Percentiles rank a stretch among this genome's conserved stretches.
These are phyloP conservation scores for Eupithecia vulgata DNA, from an alignment of 2,888 invertebrate genomes.

Conservation along the genomic window DNA sequence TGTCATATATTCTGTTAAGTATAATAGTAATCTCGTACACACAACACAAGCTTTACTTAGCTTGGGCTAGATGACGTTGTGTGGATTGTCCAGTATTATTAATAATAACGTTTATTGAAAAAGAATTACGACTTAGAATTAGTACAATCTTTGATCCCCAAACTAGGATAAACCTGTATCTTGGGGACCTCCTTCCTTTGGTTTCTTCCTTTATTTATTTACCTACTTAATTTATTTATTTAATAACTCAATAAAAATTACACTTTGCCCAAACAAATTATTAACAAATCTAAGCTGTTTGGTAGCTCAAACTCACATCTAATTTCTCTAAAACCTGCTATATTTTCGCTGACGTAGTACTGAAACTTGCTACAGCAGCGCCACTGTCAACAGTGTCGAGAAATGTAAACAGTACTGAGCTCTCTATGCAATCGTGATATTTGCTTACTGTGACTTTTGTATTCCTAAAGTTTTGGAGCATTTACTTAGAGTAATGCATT, in stretches of 20 bases:
- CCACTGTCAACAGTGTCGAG: slow-evolving; percentile 58
- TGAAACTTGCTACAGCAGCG: slow-evolving; percentile 41
- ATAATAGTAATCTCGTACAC: too few relatives aligned
- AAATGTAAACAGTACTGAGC: slow-evolving; percentile 63
- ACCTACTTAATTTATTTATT: too few relatives aligned
- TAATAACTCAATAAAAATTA: not conserved
- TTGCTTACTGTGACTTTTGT: not conserved
- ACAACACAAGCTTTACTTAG: too few relatives aligned
- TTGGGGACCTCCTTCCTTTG: too few relatives aligned
- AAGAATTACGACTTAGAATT: too few relatives aligned
- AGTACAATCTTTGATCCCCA: too few relatives aligned
- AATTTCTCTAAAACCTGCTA: slow-evolving; percentile 66
- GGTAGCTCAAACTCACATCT: slow-evolving; percentile 49
- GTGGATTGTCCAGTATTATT: too few relatives aligned
- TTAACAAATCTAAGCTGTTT: not conserved
- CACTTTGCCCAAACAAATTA: not conserved
- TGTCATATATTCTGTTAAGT: too few relatives aligned
- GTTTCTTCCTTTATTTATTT: too few relatives aligned
- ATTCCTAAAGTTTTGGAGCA: not conserved
- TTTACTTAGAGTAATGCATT: not conserved
- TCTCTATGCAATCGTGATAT: slow-evolving; percentile 6
- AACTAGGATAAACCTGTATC: too few relatives aligned
- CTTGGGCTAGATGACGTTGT: too few relatives aligned
- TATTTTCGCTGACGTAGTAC: slow-evolving; percentile 53
- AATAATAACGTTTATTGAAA: too few relatives aligned